Conservation (phyloP, 2,797 vertebrate genomes). For the Sebastes hubbsi region DNA sequence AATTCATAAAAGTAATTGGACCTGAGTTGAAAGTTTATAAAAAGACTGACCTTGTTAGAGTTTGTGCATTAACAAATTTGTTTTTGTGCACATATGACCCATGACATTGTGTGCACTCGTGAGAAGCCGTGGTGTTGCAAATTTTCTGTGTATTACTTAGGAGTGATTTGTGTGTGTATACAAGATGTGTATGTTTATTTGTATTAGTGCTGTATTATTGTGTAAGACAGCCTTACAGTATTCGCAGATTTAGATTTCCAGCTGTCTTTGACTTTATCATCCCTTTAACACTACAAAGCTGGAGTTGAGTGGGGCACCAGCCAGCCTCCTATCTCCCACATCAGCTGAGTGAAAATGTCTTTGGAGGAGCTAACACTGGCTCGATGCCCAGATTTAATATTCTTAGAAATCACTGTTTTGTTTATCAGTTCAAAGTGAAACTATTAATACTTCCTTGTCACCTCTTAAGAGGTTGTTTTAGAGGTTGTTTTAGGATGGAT, state of each 20-base stretch:
- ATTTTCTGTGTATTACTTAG: not conserved
- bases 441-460: constrained; percentile 35
- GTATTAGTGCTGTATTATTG: not conserved
- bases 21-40: not conserved
- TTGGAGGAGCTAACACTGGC: constrained; percentile 56
- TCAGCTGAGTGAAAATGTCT: constrained; percentile 51
- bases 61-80: not conserved
- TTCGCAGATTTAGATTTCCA: not conserved
- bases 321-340: constrained; percentile 28
- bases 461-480: constrained; percentile 15
- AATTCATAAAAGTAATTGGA: constrained; percentile 1
- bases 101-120: not conserved
- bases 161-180: not conserved
- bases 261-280: constrained; percentile 30
- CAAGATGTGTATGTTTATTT: not conserved
- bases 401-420: constrained; percentile 38
- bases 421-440: constrained; percentile 51
- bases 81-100: not conserved
- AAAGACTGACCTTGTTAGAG: not conserved
- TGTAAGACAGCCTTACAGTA: not conserved
- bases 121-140: not conserved
- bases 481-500: not conserved
- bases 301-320: constrained; percentile 21
- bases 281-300: constrained; percentile 19
- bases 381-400: constrained; percentile 59